A percentile compares a stretch with the other conserved stretches of the same genome.
Conservation (phyloP, 2,888 invertebrate genomes). For the Tinea pellionella region DNA sequence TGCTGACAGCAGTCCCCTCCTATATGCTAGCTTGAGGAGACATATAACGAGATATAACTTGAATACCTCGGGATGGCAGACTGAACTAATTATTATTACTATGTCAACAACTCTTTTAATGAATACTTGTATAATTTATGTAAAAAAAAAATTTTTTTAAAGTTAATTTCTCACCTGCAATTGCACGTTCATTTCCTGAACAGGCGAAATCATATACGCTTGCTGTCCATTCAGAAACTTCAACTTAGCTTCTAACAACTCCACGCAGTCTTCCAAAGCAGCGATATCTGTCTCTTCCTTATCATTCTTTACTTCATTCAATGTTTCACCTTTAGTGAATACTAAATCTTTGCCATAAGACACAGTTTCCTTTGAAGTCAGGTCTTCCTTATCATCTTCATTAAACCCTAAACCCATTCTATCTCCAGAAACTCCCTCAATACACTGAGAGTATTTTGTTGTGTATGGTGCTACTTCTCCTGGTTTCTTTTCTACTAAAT, state of each 20-base stretch:
- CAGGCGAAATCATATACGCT: conserved; percentile 51
- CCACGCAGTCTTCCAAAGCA: conserved; percentile 38
- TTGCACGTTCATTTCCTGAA: conserved; percentile 68
- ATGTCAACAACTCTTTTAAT: too few species aligned
- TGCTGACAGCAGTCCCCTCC: too few species aligned
- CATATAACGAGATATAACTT: too few species aligned
- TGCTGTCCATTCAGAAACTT: conserved; percentile 62
- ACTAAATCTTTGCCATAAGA: conserved; percentile 53
- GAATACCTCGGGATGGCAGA: too few species aligned
- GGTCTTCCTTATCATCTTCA: conserved; percentile 22
- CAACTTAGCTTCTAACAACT: conserved; percentile 61
- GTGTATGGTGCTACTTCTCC: conserved; percentile 44
- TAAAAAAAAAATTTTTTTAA: too few species aligned
- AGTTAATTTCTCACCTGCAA: conserved; percentile 64
- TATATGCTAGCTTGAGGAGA: too few species aligned
- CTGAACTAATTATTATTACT: too few species aligned
- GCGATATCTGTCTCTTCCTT: conserved; percentile 25
- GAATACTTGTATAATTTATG: too few species aligned
- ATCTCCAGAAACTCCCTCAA: conserved; percentile 56
- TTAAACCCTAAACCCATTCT: conserved; percentile 52
- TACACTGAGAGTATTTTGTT: conserved; percentile 55
- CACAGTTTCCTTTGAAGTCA: conserved; percentile 43
- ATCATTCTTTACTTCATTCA: conserved; percentile 51
- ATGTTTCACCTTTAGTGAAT: conserved; percentile 64
- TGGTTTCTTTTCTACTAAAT: conserved; percentile 44